A percentile compares a stretch with the other conserved stretches of the same genome.
Evolutionary conservation across 35 echinoderm and acorn worm species (phyloP).

Genomic region (Apostichopus parvimensis): DNA sequence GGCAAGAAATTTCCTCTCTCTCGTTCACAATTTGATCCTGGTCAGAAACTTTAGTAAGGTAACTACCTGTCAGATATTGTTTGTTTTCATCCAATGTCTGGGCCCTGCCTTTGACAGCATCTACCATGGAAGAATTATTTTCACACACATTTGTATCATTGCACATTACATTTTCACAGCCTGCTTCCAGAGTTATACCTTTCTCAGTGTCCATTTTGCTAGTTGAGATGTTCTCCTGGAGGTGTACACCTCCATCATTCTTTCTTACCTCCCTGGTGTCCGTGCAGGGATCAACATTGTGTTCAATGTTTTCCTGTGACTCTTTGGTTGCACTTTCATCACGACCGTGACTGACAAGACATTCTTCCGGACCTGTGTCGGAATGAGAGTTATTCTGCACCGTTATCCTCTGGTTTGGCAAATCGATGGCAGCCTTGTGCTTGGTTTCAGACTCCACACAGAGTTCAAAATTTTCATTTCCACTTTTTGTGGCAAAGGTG

Average conservation of each 20-base stretch:
- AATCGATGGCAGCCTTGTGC: neutral
- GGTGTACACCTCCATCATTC: too few species aligned
- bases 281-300: neutral
- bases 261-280: neutral
- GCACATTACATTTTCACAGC: constrained; percentile 43
- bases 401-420: neutral
- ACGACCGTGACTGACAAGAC: neutral
- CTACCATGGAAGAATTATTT: constrained; percentile 21
- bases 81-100: neutral
- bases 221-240: neutral
- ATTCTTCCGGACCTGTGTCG: neutral
- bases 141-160: constrained; percentile 33
- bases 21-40: neutral
- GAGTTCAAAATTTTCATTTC: neutral
- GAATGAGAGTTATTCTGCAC: neutral
- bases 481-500: neutral
- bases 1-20: neutral
- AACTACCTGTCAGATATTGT: neutral
- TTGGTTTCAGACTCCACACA: neutral
- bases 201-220: too few species aligned
- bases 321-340: neutral
- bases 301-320: neutral
- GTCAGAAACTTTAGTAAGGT: neutral
- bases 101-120: neutral
- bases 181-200: neutral